phyloP scores from a whole-genome alignment of 2,888 invertebrate species.

The Dolichopus griseipennis region DNA sequence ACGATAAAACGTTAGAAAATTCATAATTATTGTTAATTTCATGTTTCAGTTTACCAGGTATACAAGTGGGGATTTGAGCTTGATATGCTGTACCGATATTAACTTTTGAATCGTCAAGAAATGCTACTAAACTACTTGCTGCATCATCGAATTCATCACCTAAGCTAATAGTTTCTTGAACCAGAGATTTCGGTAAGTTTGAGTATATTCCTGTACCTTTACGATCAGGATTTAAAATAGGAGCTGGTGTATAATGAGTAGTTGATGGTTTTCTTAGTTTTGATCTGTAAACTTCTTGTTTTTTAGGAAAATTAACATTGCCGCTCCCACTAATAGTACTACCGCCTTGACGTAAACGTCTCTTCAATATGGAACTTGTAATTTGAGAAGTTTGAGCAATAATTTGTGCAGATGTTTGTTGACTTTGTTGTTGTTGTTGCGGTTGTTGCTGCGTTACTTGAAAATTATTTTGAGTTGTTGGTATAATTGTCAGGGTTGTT shows the following conservation, averaged over 20 bases:
- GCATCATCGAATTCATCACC: slow-evolving; percentile 40
- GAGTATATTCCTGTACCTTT: slow-evolving; percentile 72
- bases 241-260: slow-evolving; percentile 79
- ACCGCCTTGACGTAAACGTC: slow-evolving; percentile 33
- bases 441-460: slow-evolving; percentile 29
- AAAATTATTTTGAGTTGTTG: slow-evolving; percentile 9
- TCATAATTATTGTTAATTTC: background rate
- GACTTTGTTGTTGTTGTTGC: slow-evolving; percentile 27
- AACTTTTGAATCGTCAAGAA: slow-evolving; percentile 55
- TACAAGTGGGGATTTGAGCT: slow-evolving; percentile 60
- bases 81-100: slow-evolving; percentile 84
- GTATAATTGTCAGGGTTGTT: background rate
- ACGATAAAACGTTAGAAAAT: background rate
- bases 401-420: slow-evolving; percentile 19
- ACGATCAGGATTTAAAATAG: slow-evolving; percentile 86
- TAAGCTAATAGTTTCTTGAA: slow-evolving; percentile 35
- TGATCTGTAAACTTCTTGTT: slow-evolving; percentile 33
- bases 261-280: slow-evolving; percentile 42
- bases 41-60: slow-evolving; percentile 28
- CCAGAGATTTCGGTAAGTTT: slow-evolving; percentile 35
- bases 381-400: slow-evolving; percentile 47
- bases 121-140: slow-evolving; percentile 38
- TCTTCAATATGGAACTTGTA: slow-evolving; percentile 39
- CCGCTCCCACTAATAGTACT: slow-evolving; percentile 20
- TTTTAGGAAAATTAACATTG: slow-evolving; percentile 20